A percentile compares a stretch with the other conserved stretches of the same genome.
Evolutionary conservation across 92 coral and sea anemone genomes (phyloP).

Genomic region (Parazoanthus darwini): DNA sequence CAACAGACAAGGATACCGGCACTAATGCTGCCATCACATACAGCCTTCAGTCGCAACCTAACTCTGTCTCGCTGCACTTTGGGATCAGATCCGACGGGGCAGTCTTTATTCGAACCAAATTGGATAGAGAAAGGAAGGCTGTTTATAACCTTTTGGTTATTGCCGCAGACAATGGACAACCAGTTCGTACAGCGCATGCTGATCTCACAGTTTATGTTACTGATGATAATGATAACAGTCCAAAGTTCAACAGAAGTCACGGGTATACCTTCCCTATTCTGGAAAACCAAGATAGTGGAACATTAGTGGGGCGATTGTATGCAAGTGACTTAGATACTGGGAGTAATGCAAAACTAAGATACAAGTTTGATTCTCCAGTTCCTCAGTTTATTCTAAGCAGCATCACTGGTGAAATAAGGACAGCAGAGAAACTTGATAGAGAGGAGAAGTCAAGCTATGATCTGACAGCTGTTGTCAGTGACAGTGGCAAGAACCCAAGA

Average conservation of each 20-base stretch:
- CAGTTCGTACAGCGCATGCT: slow-evolving; percentile 62
- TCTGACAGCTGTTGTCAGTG: slow-evolving; percentile 72
- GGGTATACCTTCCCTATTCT: slow-evolving; percentile 63
- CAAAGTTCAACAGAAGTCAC: slow-evolving; percentile 52
- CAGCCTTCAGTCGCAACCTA: slow-evolving; percentile 54
- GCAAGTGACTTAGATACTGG: slow-evolving; percentile 87
- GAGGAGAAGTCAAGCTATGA: slow-evolving; percentile 62
- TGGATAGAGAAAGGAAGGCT: slow-evolving; percentile 76
- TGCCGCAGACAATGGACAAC: slow-evolving; percentile 84
- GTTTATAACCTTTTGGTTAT: slow-evolving; percentile 59
- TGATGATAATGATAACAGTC: slow-evolving; percentile 88
- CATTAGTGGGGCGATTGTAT: slow-evolving; percentile 71
- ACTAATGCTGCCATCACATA: slow-evolving; percentile 76
- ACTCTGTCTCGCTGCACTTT: slow-evolving; percentile 64
- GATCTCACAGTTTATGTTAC: slow-evolving; percentile 77
- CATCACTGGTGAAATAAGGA: slow-evolving; percentile 75
- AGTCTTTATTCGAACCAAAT: slow-evolving; percentile 60
- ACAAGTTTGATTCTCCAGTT: slow-evolving; percentile 62
- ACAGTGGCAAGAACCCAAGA: slow-evolving; percentile 70
- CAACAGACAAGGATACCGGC: slow-evolving; percentile 88
- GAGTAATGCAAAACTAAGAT: slow-evolving; percentile 68
- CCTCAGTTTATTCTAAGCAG: slow-evolving; percentile 66
- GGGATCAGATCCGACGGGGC: slow-evolving; percentile 71
- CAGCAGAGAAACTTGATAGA: slow-evolving; percentile 67
- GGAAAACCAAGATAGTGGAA: slow-evolving; percentile 70